Conservation (phyloP, 2,113 vertebrate genomes). For the Osmerus mordax region DNA sequence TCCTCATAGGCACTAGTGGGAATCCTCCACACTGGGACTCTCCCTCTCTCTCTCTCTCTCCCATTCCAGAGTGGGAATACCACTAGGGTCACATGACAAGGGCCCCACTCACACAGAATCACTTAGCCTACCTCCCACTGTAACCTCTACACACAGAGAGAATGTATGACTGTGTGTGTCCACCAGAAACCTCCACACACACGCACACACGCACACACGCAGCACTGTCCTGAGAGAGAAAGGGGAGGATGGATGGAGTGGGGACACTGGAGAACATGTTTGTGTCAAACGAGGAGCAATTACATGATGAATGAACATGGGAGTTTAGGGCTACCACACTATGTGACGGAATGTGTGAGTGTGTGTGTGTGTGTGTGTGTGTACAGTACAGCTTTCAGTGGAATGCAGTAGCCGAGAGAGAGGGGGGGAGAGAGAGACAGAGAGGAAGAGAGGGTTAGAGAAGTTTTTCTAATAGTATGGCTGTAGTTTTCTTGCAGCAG, state of each 20-base stretch:
- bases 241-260: neutral
- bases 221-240: conserved; percentile 6
- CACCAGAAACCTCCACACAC: conserved; percentile 36
- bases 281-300: neutral
- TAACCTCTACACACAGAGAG: conserved; percentile 50
- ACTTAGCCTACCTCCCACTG: conserved; percentile 61
- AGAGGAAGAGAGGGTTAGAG: conserved; percentile 15
- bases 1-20: conserved; percentile 17
- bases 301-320: neutral
- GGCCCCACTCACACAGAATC: conserved; percentile 52
- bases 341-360: neutral
- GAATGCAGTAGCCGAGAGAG: neutral
- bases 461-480: neutral
- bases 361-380: too few species aligned
- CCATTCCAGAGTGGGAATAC: conserved; percentile 61
- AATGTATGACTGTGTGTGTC: conserved; percentile 44
- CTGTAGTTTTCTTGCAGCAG: neutral
- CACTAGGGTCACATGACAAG: conserved; percentile 57
- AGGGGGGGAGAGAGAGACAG: neutral
- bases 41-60: conserved; percentile 13
- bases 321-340: conserved; percentile 2
- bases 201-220: conserved; percentile 32
- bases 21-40: conserved; percentile 51
- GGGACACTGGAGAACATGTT: neutral
- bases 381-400: too few species aligned